These are phyloP conservation scores for Ichneumoninae sp. DNA, from an alignment of 2,888 invertebrate species.

Conservation along the genomic window DNA sequence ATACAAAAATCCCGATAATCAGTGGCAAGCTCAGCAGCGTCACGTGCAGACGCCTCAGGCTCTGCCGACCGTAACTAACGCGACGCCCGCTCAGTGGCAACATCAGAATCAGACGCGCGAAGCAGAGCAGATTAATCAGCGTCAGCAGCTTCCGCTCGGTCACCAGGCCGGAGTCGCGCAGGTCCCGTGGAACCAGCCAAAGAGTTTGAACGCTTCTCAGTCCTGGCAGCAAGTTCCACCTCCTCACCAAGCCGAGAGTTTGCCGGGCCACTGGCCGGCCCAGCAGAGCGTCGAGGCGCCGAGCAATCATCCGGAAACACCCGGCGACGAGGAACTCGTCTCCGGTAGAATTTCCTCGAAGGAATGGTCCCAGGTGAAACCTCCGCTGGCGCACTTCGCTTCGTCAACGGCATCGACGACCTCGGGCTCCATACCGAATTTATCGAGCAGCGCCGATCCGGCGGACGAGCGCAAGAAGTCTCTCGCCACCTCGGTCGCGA, in stretches of 20 bases:
- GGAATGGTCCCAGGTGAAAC: slow-evolving; percentile 74
- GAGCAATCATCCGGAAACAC: slow-evolving; percentile 57
- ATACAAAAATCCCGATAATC: slow-evolving; percentile 71
- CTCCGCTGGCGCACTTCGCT: slow-evolving; percentile 70
- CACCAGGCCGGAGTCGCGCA: slow-evolving; percentile 58
- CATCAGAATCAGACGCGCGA: slow-evolving; percentile 74
- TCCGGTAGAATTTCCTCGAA: slow-evolving; percentile 64
- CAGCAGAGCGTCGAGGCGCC: slow-evolving; percentile 66
- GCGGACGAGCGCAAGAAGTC: slow-evolving; percentile 75
- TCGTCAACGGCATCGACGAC: slow-evolving; percentile 71
- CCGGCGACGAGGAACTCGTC: slow-evolving; percentile 64
- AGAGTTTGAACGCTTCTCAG: slow-evolving; percentile 63
- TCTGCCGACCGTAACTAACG: slow-evolving; percentile 34
- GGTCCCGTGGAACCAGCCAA: slow-evolving; percentile 69
- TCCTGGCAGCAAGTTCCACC: slow-evolving; percentile 58
- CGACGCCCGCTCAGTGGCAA: slow-evolving; percentile 72
- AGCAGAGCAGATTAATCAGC: slow-evolving; percentile 61
- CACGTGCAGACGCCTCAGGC: slow-evolving; percentile 65
- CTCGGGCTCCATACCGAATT: slow-evolving; percentile 72
- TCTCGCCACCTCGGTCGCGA: slow-evolving; percentile 70
- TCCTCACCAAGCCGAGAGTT: slow-evolving; percentile 52
- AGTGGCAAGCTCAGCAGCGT: slow-evolving; percentile 66
- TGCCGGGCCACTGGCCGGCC: slow-evolving; percentile 67
- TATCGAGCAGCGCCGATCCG: slow-evolving; percentile 69
- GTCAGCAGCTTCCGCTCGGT: slow-evolving; percentile 60